Evolutionary conservation across 1,140 invertebrate species (phyloP), one percentile per base, ranked within the genome.

Genomic region (Euura saliciscinereae): DNA sequence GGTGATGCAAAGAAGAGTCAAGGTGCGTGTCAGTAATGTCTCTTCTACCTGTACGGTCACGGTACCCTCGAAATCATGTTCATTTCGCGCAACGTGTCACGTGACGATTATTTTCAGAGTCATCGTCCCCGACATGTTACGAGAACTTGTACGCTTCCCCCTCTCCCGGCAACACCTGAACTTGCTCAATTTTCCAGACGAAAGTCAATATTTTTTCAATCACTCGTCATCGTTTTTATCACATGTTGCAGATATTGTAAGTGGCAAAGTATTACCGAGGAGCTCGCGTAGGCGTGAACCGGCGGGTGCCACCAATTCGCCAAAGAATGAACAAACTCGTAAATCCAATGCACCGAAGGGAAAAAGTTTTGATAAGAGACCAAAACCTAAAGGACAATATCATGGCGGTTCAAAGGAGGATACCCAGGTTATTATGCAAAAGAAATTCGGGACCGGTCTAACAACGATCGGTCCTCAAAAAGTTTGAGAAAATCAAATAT

Each of bases 321-420:
- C 88, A 72, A 90, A 91, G 80, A 89, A 89, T 87, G 93, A 94
- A 84, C 88, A 90, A 79, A 86, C 88, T 74, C 88, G 86, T 45
- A 92, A 91, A 82, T 90, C 89, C 70, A 84, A 85, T 78, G 86
- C 90, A 82, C 92, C 92, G 82, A 92, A 92, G 83, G 82, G 82
- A 83, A 89, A 87, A 84, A 86, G 86, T 84, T 86, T 90, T 87
- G 94, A 94, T 86, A 95, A 94, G 88, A 91, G 93, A 88, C 93
- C 94, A 82, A 90, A 90, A 86, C 89, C 92, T 86, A 90, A 93
- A 85, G 91, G 92, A 87, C 80, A 88, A 80, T 86, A 90, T 88
- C 84, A 89, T 89, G 84, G 90, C 88, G 81, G 90, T 93, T 84
- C 92, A 93, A 89, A 91, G 90, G 90, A 91, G 92, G 89, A 90